Conservation (phyloP, 2,888 invertebrate genomes). For the Steinernema carpocapsae region DNA sequence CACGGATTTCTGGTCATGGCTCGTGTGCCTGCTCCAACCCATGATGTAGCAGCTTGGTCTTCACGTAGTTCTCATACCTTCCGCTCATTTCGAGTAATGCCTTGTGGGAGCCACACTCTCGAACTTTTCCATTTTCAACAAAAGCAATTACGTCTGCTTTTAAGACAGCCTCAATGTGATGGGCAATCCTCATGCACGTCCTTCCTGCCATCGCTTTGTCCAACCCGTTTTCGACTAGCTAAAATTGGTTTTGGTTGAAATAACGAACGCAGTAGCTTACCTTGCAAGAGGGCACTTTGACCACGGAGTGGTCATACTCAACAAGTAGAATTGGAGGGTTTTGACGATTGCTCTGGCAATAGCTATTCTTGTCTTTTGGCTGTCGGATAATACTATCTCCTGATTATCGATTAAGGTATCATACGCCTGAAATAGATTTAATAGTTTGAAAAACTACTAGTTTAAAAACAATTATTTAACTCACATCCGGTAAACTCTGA, state of each 20-base stretch:
- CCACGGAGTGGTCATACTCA: not conserved
- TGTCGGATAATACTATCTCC: not conserved
- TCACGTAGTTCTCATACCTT: not conserved
- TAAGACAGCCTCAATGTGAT: not conserved
- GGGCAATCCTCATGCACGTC: constrained; percentile 6
- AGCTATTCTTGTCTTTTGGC: not conserved
- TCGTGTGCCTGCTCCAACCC: too few relatives aligned
- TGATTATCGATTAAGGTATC: not conserved
- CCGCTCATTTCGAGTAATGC: not conserved
- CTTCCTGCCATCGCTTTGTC: not conserved
- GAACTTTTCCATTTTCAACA: constrained; percentile 14
- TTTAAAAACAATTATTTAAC: not conserved
- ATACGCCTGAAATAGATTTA: constrained; percentile 2
- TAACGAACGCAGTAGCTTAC: not conserved
- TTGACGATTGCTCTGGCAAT: constrained; percentile 3
- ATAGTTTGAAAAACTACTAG: too few relatives aligned
- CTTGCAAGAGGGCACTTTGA: not conserved
- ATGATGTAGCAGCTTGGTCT: too few relatives aligned
- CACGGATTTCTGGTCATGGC: too few relatives aligned
- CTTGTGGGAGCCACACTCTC: not conserved
- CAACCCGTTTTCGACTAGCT: not conserved
- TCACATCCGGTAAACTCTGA: constrained; percentile 9
- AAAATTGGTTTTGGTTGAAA: not conserved
- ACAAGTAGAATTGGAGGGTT: constrained; percentile 3
- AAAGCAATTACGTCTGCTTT: not conserved